Conservation (phyloP, 2,888 invertebrate genomes). For the Perithous albicinctus region DNA sequence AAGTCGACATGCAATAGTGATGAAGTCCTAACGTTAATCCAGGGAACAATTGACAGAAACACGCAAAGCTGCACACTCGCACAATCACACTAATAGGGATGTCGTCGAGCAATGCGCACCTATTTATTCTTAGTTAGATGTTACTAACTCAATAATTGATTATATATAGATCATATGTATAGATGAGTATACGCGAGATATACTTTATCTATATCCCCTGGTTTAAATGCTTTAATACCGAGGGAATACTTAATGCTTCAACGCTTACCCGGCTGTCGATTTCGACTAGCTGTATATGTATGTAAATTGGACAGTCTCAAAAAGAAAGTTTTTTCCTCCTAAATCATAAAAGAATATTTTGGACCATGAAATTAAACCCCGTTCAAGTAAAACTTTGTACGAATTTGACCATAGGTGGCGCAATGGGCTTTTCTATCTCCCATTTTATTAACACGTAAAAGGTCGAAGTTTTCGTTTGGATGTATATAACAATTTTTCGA, state of each 20-base stretch:
- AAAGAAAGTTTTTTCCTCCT: too few species aligned
- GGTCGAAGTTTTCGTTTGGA: too few species aligned
- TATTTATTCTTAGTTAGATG: background rate
- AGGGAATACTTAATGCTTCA: slow-evolving; percentile 12
- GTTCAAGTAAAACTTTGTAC: too few species aligned
- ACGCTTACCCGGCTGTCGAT: background rate
- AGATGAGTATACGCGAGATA: background rate
- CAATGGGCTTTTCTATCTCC: too few species aligned
- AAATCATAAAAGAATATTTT: too few species aligned
- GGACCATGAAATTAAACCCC: too few species aligned
- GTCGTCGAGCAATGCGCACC: background rate
- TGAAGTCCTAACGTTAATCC: background rate
- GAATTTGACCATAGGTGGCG: too few species aligned
- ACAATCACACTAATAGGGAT: background rate
- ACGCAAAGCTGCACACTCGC: background rate
- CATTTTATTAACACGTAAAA: too few species aligned
- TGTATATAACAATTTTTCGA: too few species aligned
- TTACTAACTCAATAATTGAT: slow-evolving; percentile 20
- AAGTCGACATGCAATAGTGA: slow-evolving; percentile 5
- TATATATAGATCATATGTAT: background rate
- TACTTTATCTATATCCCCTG: background rate
- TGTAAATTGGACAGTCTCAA: too few species aligned
- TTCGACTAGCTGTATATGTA: background rate
- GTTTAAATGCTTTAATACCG: slow-evolving; percentile 29
- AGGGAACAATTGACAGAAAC: slow-evolving; percentile 21